These are phyloP conservation scores for Ormia ochracea DNA, from an alignment of 2,888 invertebrate genomes.

Conservation along the genomic window DNA sequence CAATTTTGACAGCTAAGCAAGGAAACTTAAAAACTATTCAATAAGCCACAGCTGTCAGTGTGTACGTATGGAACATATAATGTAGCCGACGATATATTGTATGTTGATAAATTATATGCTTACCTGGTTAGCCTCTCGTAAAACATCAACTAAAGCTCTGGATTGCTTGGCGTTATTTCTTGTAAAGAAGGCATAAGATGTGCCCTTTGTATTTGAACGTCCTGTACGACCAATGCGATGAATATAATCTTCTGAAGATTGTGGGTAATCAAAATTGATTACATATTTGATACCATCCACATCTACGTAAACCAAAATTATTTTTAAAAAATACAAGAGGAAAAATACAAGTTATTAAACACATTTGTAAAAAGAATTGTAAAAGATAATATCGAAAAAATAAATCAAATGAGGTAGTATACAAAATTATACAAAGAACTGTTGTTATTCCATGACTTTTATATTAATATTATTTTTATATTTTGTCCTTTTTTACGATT, in stretches of 20 bases:
- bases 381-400: background rate
- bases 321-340: constrained; percentile 26
- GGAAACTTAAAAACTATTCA: no score
- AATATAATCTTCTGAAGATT: constrained; percentile 96
- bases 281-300: constrained; percentile 97
- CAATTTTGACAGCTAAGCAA: no score
- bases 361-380: background rate
- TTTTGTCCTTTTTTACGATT: constrained; percentile 37
- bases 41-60: no score
- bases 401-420: constrained; percentile 1
- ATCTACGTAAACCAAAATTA: constrained; percentile 79
- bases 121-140: constrained; percentile 93
- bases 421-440: background rate
- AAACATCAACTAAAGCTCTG: constrained; percentile 90
- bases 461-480: constrained; percentile 29
- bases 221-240: constrained; percentile 97
- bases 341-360: constrained; percentile 22
- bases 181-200: constrained; percentile 97
- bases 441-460: constrained; percentile 52
- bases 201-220: constrained; percentile 89
- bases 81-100: no score
- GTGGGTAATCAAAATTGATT: constrained; percentile 97
- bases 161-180: constrained; percentile 91
- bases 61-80: no score
- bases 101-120: no score